Conservation (phyloP, 2,113 vertebrate species). For the Accipiter virgatus region DNA sequence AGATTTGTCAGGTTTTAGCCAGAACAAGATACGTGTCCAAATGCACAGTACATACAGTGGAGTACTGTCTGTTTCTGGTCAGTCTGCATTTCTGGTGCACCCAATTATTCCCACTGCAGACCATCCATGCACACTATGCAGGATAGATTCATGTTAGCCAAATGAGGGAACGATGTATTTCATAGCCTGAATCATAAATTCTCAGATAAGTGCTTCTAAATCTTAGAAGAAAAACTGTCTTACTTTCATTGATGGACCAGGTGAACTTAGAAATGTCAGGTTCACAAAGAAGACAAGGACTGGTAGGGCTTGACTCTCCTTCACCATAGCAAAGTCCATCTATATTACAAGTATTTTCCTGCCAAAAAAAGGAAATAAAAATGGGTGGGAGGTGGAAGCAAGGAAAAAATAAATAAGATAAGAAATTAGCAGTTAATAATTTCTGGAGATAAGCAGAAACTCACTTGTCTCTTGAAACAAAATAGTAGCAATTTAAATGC, state of each 20-base stretch:
- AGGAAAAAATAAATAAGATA: neutral
- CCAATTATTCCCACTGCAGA: neutral
- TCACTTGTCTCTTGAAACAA: neutral
- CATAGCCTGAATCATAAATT: neutral
- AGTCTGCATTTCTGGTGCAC: neutral
- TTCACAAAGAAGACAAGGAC: constrained; percentile 82
- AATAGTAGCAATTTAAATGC: neutral
- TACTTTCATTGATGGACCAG: constrained; percentile 86
- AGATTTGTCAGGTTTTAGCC: neutral
- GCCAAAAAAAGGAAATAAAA: neutral
- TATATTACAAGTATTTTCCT: constrained; percentile 88
- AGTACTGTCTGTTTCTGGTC: neutral
- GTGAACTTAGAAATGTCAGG: constrained; percentile 77
- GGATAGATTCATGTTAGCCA: neutral
- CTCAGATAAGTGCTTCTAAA: neutral
- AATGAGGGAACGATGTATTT: neutral
- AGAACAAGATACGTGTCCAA: neutral
- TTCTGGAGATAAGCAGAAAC: neutral
- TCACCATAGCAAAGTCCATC: constrained; percentile 82
- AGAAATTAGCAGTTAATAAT: neutral
- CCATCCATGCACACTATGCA: neutral
- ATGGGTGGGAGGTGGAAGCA: neutral
- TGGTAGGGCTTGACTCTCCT: constrained; percentile 77
- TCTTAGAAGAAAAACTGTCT: constrained; percentile 8
- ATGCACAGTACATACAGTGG: too few species aligned